Percentiles rank a stretch among this genome's conserved stretches.
phyloP scores from a whole-genome alignment of 2,888 invertebrate genomes.

The Leptopilina drosophilae region DNA sequence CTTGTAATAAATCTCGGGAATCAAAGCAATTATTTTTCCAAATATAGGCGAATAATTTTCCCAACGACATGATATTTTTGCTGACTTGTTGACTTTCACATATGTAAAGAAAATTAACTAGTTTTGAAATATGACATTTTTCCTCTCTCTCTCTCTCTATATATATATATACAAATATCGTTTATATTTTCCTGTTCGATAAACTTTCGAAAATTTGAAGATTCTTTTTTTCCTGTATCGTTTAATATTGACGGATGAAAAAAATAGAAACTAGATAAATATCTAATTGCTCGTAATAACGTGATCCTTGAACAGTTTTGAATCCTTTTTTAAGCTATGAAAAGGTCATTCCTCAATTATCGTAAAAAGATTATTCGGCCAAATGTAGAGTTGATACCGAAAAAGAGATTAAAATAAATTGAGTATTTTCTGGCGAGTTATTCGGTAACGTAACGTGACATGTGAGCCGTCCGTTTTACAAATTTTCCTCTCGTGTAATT shows the following conservation, averaged over 20 bases:
- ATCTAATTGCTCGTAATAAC: neutral
- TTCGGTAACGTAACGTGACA: conserved; percentile 34
- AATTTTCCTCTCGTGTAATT: conserved; percentile 38
- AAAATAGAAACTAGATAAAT: too few species aligned
- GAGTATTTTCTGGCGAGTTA: conserved; percentile 39
- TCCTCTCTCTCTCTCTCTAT: too few species aligned
- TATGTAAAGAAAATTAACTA: conserved; percentile 15
- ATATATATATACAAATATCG: too few species aligned
- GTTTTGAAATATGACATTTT: neutral
- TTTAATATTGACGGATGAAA: too few species aligned
- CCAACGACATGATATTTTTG: conserved; percentile 4
- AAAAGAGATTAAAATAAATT: conserved; percentile 35
- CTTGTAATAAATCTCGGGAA: conserved; percentile 1
- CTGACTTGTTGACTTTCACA: conserved; percentile 6
- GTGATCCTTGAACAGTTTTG: conserved; percentile 2
- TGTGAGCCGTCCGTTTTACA: conserved; percentile 34
- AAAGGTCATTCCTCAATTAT: conserved; percentile 33
- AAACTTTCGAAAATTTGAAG: too few species aligned
- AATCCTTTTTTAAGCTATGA: neutral
- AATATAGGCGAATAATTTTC: conserved; percentile 8
- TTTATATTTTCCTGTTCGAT: too few species aligned
- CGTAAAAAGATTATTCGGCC: conserved; percentile 29
- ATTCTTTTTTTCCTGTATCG: too few species aligned
- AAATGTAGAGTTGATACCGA: neutral
- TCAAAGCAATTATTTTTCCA: conserved; percentile 20